Base-by-base conservation (phyloP, 2,113 vertebrate species). In the Dermatemys mawii region DNA sequence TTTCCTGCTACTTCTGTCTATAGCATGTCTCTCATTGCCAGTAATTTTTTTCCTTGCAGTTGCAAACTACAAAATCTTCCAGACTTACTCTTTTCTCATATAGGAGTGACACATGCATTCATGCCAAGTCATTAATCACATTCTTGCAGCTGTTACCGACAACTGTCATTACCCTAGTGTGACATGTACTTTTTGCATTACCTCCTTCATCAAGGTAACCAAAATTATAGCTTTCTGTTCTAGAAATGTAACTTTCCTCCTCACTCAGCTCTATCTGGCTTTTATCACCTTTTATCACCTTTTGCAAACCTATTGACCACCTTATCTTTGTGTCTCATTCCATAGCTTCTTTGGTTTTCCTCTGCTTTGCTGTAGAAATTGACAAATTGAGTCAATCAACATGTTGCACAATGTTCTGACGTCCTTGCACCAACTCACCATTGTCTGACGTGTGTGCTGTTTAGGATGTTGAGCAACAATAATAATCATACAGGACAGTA, bases 161-260 rank as follows among this genome's bases (percentile, higher is more conserved):
- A 90, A 75, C 60, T 51, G 38, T 29, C 54, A 81, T 67, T 67
- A 70, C 54, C 75, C 51, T 89, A 88, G 19, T 83, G 93, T 81
- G 50, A 86, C 63, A 93, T 44, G 29, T 0, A 79, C 1, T 27
- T 95, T 93, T 60, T 88, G 76, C 92, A 85, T 54, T 38, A 89
- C 24, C 80, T 91, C 50, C 76, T 63, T 94, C 92, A 95, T 95
- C 95, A 94, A 84, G 83, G 90, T 70, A 26, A 75, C 81, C 86
- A 84, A 60, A 95, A 51, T 92, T 89, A 88, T 21, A 92, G 35
- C 11, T 92, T 82, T 96, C n/a, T 67, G n/a, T 35, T 94, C 1
- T 0, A 95, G 82, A 95, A 95, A 90, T 90, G 80, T 41, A 93
- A 87, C 83, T 17, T 73, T 92, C 88, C 84, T 95, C 57, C 84